Evolutionary conservation across 2,797 vertebrate genomes (phyloP), one percentile per base, ranked within the genome.

Genomic region (Pipistrellus kuhlii): DNA sequence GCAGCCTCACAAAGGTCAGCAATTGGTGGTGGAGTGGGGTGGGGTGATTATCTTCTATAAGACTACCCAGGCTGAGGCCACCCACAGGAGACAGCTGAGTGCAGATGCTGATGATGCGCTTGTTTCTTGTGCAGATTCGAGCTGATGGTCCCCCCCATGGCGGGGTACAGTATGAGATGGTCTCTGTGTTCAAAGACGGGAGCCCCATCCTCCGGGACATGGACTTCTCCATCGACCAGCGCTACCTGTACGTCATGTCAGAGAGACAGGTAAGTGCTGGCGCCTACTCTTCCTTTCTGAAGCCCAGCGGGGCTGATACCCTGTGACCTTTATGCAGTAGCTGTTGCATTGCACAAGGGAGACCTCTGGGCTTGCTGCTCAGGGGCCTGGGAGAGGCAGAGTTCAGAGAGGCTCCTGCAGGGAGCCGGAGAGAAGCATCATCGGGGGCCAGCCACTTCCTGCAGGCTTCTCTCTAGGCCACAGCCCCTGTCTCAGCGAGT

Each of bases 191-290:
- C 98, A 99, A 99, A 98, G 99, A 99, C 5, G 98, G 99, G 88
- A 99, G 98, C 97, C 98, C 98, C 38, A 97, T 99, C 97, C 99
- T 99, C 69, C 98, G 99, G 91, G 99, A 99, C 98, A 99, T 99
- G 99, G 99, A 99, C 95, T 99, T 99, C 98, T 99, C 99, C 55
- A 97, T 98, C 10, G 99, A 99, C 97, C 98, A 98, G 96, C 99
- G 98, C 97, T 99, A 98, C 94, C 98, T 99, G 88, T 99, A 99
- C n/a, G 96, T 99, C 97, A 99, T 99, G 99, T 99, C 99, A 0
- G 99, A 99, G 98, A 98, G 98, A 93, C 99, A 99, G 99, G 99
- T 99, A 97, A 98, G 98, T 38, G 64, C 59, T 88, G 0, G 1
- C 14, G 13, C 1, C 21, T 0, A 0, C 0, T 41, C 0, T 3